Conservation (phyloP, 2,797 vertebrate species). For the Chrosomus eos region DNA sequence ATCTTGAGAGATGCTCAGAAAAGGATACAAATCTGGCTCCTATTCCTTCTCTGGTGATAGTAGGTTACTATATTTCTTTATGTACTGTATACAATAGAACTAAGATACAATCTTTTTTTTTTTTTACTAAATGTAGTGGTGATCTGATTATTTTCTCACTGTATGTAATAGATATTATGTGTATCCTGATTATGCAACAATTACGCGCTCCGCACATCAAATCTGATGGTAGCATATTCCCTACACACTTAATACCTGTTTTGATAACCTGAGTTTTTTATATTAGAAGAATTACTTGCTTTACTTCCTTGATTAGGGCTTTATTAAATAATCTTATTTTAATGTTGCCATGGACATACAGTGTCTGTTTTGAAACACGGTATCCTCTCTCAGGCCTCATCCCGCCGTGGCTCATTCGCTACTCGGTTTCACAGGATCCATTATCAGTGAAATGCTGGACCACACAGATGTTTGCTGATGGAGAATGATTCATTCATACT, state of each 20-base stretch:
- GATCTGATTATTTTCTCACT: neutral
- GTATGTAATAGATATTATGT: neutral
- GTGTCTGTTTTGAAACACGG: conserved; percentile 22
- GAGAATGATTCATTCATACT: conserved; percentile 53
- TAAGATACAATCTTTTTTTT: neutral
- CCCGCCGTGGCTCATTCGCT: conserved; percentile 10
- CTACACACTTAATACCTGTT: neutral
- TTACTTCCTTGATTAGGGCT: conserved; percentile 11
- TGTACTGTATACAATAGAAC: neutral
- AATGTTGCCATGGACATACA: conserved; percentile 19
- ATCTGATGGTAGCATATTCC: neutral
- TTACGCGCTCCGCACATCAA: neutral
- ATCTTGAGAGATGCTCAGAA: neutral
- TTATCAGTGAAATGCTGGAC: conserved; percentile 51
- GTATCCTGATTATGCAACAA: neutral
- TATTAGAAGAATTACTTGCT: neutral
- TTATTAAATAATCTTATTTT: conserved; percentile 25
- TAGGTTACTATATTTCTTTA: neutral
- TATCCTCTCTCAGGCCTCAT: conserved; percentile 1
- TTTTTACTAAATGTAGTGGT: neutral
- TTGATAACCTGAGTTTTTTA: conserved; percentile 1
- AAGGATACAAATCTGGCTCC: neutral
- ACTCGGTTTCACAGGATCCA: conserved; percentile 43
- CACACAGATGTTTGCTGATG: conserved; percentile 50
- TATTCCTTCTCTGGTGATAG: neutral